Base-by-base conservation (phyloP, 2,797 vertebrate species). In the Sebastes hopkinsi region DNA sequence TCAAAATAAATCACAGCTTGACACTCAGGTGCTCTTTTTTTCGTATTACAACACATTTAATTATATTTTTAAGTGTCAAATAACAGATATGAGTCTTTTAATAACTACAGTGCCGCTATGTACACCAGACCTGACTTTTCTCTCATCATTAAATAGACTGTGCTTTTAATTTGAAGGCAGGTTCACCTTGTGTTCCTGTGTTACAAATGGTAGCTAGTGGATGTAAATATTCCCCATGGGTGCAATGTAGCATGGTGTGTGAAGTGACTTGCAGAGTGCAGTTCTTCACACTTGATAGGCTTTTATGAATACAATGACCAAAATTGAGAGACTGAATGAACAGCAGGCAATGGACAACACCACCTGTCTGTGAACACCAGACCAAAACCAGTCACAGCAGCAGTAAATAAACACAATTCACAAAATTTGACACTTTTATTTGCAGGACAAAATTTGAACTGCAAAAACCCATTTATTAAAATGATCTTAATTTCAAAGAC, bases 111-210 rank as follows among this genome's bases (percentile, higher is more conserved):
- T 18, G 1, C 10, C 1, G 2, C 13, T 7, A 3, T 36, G 3
- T 25, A 8, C 5, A 56, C 6, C 8, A 20, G 22, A 18, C 1
- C 0, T 6, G 4, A 2, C 1, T 65, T 66, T 16, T n/a, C 0
- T 25, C 1, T 46, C 1, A 22, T 18, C 2, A 4, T 13, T 23
- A 4, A 23, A 25, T 1, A 30, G 11, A 46, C 32, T 25, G 13
- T 2, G 42, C 59, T 62, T 79, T 83, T 83, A 83, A 5, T 83
- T 74, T 86, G 68, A 82, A 80, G 32, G 54, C 14, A 46, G 1
- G 2, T 14, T 3, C 27, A n/a, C 3, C 6, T 25, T 1, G 1
- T 34, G 14, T 25, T 10, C 10, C 52, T 2, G 11, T 55, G 32
- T 55, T 36, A 29, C 18, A 29, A 8, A 29, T 50, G 42, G 18